Evolutionary conservation across 2,797 vertebrate species (phyloP).

Genomic region (Sebastes reedi): DNA sequence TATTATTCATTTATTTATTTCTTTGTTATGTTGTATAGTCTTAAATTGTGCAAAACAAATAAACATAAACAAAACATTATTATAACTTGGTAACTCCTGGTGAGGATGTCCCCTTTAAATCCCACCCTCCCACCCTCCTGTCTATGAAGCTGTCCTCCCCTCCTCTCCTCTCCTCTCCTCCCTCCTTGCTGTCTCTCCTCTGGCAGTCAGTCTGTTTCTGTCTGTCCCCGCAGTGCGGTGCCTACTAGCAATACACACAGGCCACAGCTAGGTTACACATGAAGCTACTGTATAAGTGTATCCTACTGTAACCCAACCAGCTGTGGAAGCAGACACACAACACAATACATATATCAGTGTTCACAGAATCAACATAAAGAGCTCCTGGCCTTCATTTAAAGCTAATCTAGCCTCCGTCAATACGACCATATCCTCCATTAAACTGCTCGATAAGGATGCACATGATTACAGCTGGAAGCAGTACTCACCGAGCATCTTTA

Average conservation of each 20-base stretch:
- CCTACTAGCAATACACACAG: conserved; percentile 11
- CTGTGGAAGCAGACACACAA: background rate
- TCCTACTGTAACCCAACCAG: background rate
- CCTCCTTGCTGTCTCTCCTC: conserved; percentile 53
- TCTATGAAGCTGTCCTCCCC: conserved; percentile 18
- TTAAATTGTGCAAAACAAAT: no score
- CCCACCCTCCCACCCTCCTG: conserved; percentile 29
- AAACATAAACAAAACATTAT: no score
- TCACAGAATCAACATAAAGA: conserved; percentile 51
- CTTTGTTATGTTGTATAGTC: no score
- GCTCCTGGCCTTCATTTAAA: conserved; percentile 75
- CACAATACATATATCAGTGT: conserved; percentile 11
- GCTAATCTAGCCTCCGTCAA: conserved; percentile 60
- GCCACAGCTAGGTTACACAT: conserved; percentile 18
- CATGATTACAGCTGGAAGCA: background rate
- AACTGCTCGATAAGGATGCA: conserved; percentile 8
- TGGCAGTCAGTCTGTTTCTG: conserved; percentile 64
- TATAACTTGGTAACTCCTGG: conserved; percentile 33
- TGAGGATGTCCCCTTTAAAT: conserved; percentile 77
- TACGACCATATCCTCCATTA: conserved; percentile 32
- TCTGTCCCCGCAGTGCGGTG: conserved; percentile 77
- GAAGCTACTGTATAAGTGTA: background rate
- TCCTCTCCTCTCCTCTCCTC: conserved; percentile 22
- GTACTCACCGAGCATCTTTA: conserved; percentile 63
- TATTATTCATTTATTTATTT: no score